These are phyloP conservation scores for Andrena flavipes DNA, from an alignment of 2,888 invertebrate species.

Conservation along the genomic window DNA sequence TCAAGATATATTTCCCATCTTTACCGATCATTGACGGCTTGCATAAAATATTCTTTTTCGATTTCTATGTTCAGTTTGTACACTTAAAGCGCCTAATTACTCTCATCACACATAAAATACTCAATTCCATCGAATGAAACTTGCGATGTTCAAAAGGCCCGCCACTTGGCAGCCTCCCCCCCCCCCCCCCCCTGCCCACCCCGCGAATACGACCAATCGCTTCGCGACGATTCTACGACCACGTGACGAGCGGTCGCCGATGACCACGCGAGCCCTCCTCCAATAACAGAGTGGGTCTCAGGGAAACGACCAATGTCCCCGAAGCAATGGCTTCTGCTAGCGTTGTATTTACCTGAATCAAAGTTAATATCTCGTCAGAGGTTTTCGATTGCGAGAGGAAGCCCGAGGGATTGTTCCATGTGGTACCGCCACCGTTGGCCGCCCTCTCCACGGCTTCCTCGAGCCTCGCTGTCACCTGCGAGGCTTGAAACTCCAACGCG, in stretches of 20 bases:
- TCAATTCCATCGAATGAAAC: not conserved
- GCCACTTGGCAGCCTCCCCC: conserved; percentile 5
- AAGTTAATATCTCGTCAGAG: conserved; percentile 85
- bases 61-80: no score
- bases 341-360: conserved; percentile 83
- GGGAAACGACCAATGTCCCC: conserved; percentile 47
- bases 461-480: conserved; percentile 89
- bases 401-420: conserved; percentile 86
- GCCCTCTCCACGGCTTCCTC: conserved; percentile 88
- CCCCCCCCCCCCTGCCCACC: no score
- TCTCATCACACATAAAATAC: not conserved
- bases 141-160: conserved; percentile 27
- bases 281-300: conserved; percentile 14
- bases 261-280: no score
- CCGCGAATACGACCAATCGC: conserved; percentile 12
- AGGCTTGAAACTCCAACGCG: conserved; percentile 89
- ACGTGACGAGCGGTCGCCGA: no score
- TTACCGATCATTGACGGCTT: no score
- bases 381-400: conserved; percentile 87
- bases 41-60: no score
- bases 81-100: not conserved
- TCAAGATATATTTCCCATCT: no score
- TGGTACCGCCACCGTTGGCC: conserved; percentile 83
- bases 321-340: conserved; percentile 62
- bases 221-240: conserved; percentile 15